Evolutionary conservation across 2,888 invertebrate species (phyloP).

Genomic region (Drosophila formosana): DNA sequence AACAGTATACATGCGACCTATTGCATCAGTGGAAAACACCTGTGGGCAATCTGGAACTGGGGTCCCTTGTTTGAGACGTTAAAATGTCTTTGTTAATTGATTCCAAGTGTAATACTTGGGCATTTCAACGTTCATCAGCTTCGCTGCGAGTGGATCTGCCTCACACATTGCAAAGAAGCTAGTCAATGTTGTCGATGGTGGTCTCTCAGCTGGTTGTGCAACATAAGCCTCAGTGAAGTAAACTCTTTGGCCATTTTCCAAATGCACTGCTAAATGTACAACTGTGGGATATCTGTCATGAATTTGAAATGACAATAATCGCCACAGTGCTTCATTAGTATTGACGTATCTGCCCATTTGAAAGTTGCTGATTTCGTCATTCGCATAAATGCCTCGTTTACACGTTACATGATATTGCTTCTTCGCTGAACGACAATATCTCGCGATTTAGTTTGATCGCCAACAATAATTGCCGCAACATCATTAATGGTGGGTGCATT

Average conservation of each 20-base stretch:
- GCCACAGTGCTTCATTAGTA: background rate
- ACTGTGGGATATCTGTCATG: background rate
- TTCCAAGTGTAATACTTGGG: conserved; percentile 15
- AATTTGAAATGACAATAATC: background rate
- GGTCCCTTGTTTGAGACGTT: no score
- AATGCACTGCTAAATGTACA: background rate
- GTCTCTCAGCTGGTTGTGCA: conserved; percentile 31
- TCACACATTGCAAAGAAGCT: background rate
- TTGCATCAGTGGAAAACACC: conserved; percentile 36
- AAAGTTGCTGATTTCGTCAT: no score
- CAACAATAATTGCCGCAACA: no score
- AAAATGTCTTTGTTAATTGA: background rate
- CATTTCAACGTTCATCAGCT: background rate
- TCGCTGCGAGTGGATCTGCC: background rate
- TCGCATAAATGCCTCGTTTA: no score
- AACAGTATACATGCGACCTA: conserved; percentile 58
- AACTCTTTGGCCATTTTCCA: background rate
- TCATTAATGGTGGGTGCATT: no score
- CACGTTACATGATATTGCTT: no score
- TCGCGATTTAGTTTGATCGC: no score
- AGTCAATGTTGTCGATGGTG: conserved; percentile 6
- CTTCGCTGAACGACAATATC: no score
- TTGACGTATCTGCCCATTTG: no score
- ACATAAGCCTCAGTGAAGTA: conserved; percentile 7
- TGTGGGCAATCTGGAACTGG: background rate